Evolutionary conservation across 2,113 vertebrate genomes (phyloP).

Genomic region (Hippocampus abdominalis): DNA sequence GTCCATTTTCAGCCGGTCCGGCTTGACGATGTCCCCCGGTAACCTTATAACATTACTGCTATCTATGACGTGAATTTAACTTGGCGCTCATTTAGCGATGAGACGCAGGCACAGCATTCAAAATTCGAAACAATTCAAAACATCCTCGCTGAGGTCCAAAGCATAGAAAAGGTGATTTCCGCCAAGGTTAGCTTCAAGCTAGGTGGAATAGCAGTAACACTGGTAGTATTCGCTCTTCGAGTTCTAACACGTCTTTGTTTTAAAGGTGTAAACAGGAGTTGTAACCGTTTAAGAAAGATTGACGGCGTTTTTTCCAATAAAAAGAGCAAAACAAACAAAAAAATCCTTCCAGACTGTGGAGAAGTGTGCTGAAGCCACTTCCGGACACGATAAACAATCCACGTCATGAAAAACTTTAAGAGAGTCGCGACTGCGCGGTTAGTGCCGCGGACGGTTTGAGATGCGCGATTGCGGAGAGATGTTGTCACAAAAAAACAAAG

Average conservation of each 20-base stretch:
- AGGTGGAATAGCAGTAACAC: slow-evolving; percentile 5
- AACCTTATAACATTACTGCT: slow-evolving; percentile 22
- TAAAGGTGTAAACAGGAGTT: neutral
- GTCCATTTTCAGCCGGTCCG: slow-evolving; percentile 70
- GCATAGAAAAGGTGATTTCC: neutral
- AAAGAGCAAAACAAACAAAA: neutral
- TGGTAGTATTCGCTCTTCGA: neutral
- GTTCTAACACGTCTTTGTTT: neutral
- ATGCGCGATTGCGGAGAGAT: neutral
- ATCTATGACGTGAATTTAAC: neutral
- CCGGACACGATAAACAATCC: slow-evolving; percentile 45
- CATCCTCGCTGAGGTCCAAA: no score
- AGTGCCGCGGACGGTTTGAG: accelerated
- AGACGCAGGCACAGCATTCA: neutral
- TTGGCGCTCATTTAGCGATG: neutral
- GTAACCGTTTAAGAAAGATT: no score
- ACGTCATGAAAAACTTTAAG: slow-evolving; percentile 30
- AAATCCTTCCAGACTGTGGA: neutral
- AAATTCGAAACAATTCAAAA: neutral
- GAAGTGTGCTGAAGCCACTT: slow-evolving; percentile 26
- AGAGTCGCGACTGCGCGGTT: slow-evolving; percentile 19
- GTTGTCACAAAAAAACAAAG: neutral
- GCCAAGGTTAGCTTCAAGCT: slow-evolving; percentile 1
- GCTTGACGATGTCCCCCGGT: neutral
- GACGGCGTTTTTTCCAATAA: neutral